phyloP scores from a whole-genome alignment of 2,113 vertebrate genomes.

The Protobothrops mucrosquamatus region DNA sequence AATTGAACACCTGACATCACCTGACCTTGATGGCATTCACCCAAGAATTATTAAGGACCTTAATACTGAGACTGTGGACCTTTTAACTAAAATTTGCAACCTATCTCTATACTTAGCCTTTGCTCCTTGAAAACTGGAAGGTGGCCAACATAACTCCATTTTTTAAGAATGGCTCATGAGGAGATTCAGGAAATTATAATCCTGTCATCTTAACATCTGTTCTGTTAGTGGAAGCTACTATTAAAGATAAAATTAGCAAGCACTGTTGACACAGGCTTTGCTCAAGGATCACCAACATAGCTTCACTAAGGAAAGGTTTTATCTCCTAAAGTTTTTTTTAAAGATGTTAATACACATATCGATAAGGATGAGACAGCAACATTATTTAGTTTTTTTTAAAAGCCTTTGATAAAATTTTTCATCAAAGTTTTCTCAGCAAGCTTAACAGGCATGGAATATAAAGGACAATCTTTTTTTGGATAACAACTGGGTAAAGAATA shows the following conservation, averaged over 20 bases:
- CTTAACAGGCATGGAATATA: background rate
- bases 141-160: background rate
- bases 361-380: background rate
- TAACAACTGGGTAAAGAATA: background rate
- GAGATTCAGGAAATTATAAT: background rate
- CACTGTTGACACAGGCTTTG: background rate
- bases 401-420: background rate
- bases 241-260: background rate
- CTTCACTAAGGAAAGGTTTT: background rate
- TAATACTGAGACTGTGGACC: background rate
- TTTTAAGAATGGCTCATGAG: background rate
- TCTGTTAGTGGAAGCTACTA: background rate
- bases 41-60: background rate
- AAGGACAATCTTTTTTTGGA: background rate
- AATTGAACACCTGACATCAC: background rate
- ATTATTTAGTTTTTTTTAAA: background rate
- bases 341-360: background rate
- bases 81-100: background rate
- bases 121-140: background rate
- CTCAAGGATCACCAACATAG: background rate
- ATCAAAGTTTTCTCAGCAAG: background rate
- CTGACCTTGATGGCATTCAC: too few relatives aligned
- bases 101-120: background rate
- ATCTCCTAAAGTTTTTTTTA: background rate
- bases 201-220: background rate